These are phyloP conservation scores for Zaprionus kolodkinae DNA, from an alignment of 1,140 invertebrate genomes.

Conservation along the genomic window DNA sequence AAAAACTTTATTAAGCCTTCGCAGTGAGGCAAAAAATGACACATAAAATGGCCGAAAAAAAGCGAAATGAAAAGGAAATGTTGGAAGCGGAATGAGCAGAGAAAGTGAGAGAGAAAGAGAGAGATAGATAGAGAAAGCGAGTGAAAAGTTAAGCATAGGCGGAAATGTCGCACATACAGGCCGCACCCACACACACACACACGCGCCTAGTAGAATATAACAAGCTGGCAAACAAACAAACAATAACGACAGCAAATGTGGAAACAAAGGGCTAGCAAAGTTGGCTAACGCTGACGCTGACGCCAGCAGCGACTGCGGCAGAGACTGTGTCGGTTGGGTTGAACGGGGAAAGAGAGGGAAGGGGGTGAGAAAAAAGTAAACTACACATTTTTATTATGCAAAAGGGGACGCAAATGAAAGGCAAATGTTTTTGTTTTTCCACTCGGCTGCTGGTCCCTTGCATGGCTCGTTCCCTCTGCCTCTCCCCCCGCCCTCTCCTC, in stretches of 20 bases:
- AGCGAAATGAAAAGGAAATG: neutral
- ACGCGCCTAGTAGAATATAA: conserved; percentile 41
- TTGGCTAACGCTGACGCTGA: conserved; percentile 42
- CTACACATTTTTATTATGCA: conserved; percentile 83
- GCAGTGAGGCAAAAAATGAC: conserved; percentile 65
- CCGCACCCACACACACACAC: conserved; percentile 50
- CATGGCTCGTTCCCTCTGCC: neutral
- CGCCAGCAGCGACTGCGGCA: conserved; percentile 23
- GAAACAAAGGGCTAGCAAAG: conserved; percentile 80
- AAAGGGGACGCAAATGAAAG: conserved; percentile 81
- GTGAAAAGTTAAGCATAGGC: conserved; percentile 80
- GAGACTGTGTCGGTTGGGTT: conserved; percentile 17
- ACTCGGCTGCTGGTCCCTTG: conserved; percentile 38
- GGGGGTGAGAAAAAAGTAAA: conserved; percentile 58
- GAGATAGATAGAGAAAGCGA: conserved; percentile 7
- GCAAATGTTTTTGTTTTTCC: conserved; percentile 79
- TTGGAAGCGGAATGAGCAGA: neutral
- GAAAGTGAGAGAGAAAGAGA: neutral
- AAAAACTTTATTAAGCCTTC: conserved; percentile 77
- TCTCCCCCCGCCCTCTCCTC: too few relatives aligned
- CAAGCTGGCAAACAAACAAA: conserved; percentile 73
- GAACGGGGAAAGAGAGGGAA: neutral
- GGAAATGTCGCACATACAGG: conserved; percentile 79
- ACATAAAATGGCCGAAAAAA: conserved; percentile 73
- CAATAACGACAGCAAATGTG: conserved; percentile 77